phyloP scores from a whole-genome alignment of 2,888 invertebrate species.

The Lochmaea crataegi region DNA sequence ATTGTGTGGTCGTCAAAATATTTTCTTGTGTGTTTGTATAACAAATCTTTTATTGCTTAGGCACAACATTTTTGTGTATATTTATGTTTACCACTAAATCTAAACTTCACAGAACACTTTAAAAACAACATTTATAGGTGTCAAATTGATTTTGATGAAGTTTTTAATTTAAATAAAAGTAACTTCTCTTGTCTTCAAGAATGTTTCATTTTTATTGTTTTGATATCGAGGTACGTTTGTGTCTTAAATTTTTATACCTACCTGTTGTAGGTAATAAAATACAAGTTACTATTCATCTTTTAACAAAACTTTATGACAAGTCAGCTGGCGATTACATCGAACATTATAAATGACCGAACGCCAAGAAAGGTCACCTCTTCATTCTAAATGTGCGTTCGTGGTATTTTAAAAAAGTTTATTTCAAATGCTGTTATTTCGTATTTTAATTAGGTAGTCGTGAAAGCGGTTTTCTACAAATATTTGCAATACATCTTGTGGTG shows the following conservation, averaged over 20 bases:
- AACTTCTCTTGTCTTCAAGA: constrained; percentile 20
- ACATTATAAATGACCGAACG: constrained; percentile 33
- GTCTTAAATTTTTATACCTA: constrained; percentile 27
- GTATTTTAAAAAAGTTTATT: neutral
- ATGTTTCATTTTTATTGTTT: constrained; percentile 22
- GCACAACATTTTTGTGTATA: constrained; percentile 1
- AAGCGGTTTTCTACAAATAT: constrained; percentile 21
- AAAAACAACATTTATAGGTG: constrained; percentile 19
- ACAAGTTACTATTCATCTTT: constrained; percentile 32
- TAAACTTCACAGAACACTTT: neutral
- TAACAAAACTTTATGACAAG: constrained; percentile 35
- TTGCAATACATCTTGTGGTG: neutral
- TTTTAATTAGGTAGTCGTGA: constrained; percentile 7
- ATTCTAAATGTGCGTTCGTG: constrained; percentile 14
- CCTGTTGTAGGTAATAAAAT: constrained; percentile 31
- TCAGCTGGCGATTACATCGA: constrained; percentile 28
- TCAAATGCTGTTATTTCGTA: constrained; percentile 3
- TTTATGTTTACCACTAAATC: constrained; percentile 3
- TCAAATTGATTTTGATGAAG: constrained; percentile 13
- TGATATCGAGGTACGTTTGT: constrained; percentile 16
- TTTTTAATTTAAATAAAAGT: constrained; percentile 25
- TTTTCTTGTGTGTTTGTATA: neutral
- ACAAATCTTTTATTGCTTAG: neutral
- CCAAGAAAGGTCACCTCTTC: constrained; percentile 32
- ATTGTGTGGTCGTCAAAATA: neutral